Evolutionary conservation across 1,140 invertebrate species (phyloP).

Genomic region (Whitmania pigra): DNA sequence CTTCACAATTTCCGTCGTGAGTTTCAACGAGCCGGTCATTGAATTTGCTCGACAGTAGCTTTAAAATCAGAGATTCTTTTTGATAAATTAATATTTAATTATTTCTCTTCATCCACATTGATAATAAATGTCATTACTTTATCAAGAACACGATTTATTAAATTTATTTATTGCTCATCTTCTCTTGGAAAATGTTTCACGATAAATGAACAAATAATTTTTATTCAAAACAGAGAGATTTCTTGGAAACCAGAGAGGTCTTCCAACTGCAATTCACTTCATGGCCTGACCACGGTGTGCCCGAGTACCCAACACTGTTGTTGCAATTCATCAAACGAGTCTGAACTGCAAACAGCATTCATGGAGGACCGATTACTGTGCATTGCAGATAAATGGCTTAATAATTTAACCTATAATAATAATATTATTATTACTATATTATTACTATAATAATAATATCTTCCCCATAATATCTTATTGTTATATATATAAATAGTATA

Average conservation of each 20-base stretch:
- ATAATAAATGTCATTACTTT: not conserved
- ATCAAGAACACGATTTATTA: not conserved
- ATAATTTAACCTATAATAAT: too few species aligned
- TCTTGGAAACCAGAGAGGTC: slow-evolving; percentile 46
- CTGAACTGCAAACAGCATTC: slow-evolving; percentile 44
- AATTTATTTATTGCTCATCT: not conserved
- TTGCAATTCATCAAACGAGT: slow-evolving; percentile 73
- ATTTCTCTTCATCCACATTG: not conserved
- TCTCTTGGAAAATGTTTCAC: not conserved
- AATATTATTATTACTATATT: too few species aligned
- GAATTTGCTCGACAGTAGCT: not conserved
- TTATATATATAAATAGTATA: too few species aligned
- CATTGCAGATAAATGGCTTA: slow-evolving; percentile 55
- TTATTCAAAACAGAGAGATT: not conserved
- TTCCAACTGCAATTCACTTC: slow-evolving; percentile 77
- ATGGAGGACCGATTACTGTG: slow-evolving; percentile 69
- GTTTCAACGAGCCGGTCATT: not conserved
- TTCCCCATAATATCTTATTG: too few species aligned
- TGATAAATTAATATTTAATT: not conserved
- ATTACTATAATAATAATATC: not conserved
- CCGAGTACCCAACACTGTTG: slow-evolving; percentile 76
- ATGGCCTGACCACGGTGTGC: slow-evolving; percentile 97
- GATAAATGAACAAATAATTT: not conserved
- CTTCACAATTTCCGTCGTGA: not conserved
- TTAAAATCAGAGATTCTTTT: not conserved